Evolutionary conservation across 2,888 invertebrate species (phyloP).

Genomic region (Drosophila vallismaia): DNA sequence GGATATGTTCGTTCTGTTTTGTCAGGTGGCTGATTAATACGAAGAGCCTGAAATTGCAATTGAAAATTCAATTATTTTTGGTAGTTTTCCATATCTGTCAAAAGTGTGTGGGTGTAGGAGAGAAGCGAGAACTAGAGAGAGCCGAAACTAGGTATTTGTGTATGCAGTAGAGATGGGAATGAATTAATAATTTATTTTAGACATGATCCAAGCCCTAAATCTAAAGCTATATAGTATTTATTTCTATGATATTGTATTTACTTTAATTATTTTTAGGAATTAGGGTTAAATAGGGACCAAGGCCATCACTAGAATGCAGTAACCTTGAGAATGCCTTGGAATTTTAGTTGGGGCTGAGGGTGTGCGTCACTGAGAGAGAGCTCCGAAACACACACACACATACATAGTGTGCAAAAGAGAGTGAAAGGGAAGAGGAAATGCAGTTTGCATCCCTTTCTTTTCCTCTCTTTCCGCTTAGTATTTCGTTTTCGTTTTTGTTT

Average conservation of each 20-base stretch:
- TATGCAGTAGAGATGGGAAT: constrained; percentile 29
- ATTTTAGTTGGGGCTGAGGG: constrained; percentile 57
- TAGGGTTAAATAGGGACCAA: neutral
- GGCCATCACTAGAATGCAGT: constrained; percentile 15
- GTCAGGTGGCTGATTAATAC: constrained; percentile 16
- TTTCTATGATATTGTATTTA: neutral
- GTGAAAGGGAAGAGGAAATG: constrained; percentile 40
- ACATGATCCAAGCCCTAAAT: neutral
- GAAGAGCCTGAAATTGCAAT: constrained; percentile 27
- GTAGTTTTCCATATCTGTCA: constrained; percentile 41
- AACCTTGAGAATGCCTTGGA: constrained; percentile 68
- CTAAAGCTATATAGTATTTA: neutral
- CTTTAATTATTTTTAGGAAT: neutral
- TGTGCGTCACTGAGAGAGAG: constrained; percentile 30
- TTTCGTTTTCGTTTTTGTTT: constrained; percentile 33
- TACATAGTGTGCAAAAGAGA: neutral
- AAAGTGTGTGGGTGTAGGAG: constrained; percentile 16
- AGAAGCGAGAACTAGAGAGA: constrained; percentile 12
- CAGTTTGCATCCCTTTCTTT: constrained; percentile 32
- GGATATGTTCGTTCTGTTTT: constrained; percentile 11
- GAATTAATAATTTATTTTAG: neutral
- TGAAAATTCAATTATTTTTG: constrained; percentile 41
- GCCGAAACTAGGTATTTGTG: constrained; percentile 24
- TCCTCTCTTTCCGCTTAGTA: constrained; percentile 30
- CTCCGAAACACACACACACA: neutral